These are phyloP conservation scores for Lates japonicus DNA, from an alignment of 2,797 vertebrate species.

Conservation along the genomic window DNA sequence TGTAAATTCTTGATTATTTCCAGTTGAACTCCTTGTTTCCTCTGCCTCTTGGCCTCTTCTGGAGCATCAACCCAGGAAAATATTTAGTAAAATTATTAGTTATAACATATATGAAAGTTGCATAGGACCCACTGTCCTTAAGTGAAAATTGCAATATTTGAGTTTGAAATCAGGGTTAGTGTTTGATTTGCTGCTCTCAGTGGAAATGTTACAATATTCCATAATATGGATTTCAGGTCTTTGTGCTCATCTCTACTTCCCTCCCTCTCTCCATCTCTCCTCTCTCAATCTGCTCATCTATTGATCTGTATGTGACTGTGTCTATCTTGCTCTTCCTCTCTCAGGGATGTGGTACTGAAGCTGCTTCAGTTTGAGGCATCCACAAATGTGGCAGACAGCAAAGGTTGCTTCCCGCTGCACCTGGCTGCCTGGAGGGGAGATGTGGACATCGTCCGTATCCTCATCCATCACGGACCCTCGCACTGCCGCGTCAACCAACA, in stretches of 20 bases:
- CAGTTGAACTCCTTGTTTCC: not conserved
- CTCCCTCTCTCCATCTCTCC: not conserved
- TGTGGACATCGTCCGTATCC: conserved; percentile 96
- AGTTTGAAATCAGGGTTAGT: not conserved
- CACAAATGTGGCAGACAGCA: conserved; percentile 94
- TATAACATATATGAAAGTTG: not conserved
- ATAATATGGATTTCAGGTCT: conserved; percentile 23
- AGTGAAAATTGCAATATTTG: not conserved
- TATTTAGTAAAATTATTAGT: not conserved
- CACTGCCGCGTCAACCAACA: conserved; percentile 97
- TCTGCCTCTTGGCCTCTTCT: not conserved
- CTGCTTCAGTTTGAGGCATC: conserved; percentile 96
- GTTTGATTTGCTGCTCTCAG: not conserved
- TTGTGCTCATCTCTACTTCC: not conserved
- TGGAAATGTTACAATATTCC: not conserved
- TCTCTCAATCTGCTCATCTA: conserved; percentile 21
- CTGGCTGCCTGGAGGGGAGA: conserved; percentile 97
- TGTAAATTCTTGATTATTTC: conserved; percentile 9
- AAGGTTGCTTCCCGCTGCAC: conserved; percentile 97
- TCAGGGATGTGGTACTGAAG: conserved; percentile 95
- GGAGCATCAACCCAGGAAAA: not conserved
- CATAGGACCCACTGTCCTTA: not conserved
- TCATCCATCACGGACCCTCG: conserved; percentile 94
- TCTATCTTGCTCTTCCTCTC: not conserved
- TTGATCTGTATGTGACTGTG: conserved; percentile 13